These are phyloP conservation scores for Stenchaetothrips biformis DNA, from an alignment of 2,888 invertebrate species.

Conservation along the genomic window DNA sequence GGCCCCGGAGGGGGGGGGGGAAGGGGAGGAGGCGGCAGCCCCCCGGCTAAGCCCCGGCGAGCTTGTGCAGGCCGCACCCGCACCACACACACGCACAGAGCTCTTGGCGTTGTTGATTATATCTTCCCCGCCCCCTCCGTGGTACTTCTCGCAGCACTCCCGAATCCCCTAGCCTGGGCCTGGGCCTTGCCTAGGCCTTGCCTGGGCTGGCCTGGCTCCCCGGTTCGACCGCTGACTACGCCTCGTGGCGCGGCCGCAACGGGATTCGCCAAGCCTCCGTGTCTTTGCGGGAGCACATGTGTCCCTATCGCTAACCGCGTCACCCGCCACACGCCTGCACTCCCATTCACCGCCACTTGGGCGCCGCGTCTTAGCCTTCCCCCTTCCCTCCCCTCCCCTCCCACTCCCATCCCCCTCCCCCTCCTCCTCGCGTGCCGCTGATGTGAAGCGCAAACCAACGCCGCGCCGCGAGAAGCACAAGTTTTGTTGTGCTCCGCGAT, in stretches of 20 bases:
- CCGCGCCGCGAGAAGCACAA: neutral
- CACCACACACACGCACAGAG: neutral
- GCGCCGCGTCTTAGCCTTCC: no score
- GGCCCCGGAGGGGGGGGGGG: no score
- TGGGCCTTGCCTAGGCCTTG: no score
- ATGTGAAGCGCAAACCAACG: constrained; percentile 9
- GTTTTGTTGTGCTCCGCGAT: constrained; percentile 6
- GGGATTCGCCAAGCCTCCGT: no score
- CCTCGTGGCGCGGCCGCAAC: no score
- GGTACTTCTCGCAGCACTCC: neutral
- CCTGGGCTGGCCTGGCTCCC: no score
- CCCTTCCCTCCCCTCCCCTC: no score
- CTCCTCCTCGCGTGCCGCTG: neutral
- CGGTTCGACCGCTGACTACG: no score
- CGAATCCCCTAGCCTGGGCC: neutral
- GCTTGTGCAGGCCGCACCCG: neutral
- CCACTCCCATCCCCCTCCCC: neutral
- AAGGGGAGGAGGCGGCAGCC: neutral
- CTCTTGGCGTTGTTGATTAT: neutral
- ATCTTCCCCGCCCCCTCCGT: neutral
- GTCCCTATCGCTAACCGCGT: neutral
- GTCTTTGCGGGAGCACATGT: neutral
- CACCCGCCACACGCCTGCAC: neutral
- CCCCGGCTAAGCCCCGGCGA: neutral
- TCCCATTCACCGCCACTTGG: neutral